Base-by-base conservation (phyloP, 2,888 invertebrate species). In the Dicyrtomina minuta region DNA sequence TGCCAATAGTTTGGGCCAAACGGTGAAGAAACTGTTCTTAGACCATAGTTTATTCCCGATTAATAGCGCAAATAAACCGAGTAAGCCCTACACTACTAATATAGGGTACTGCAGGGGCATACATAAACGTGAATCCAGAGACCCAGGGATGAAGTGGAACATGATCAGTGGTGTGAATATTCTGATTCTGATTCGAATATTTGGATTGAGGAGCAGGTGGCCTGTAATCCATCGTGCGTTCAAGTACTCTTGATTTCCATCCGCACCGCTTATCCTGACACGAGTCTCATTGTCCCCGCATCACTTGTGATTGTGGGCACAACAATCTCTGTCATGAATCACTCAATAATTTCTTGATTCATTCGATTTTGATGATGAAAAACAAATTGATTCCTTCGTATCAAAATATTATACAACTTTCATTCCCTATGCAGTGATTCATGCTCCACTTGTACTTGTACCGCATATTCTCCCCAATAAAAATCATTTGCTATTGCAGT, bases 241-340 rank as follows among this genome's bases (percentile, higher is more conserved):
- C 60, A 60, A 60, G 60, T 15, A 15, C 60, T 43, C 60, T 60
- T 60, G 60, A 60, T 60, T 60, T 53, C 53, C 24, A 4, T 24
- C 43, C 13, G 24, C 24, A 15, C 60, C 44, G 26, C 43, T 44
- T 60, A 6, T 5, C 13, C 33, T 44, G 44, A 59, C 59, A 60
- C 39, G 22, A 60, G 60, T 26, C 44, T 60, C 44, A 43, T 60
- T 43, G 24, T 43, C 20, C 60, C 60, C 59, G 13, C 8, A 8
- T 44, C 24, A 53, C 22, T 17, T 53, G 53, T 44, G 43, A 43
- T 24, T 59, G 17, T 20, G n/a, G n/a, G 12, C 55, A 55, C 26
- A 55, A 55, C 27, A 26, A 24, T 27, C 10, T 55, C 55, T 26
- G 24, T 55, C 26, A 55, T 22, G 24, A 20, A 4, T 22, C 60